Conservation (phyloP, 2,797 vertebrate genomes). For the Leucoraja ocellata region DNA sequence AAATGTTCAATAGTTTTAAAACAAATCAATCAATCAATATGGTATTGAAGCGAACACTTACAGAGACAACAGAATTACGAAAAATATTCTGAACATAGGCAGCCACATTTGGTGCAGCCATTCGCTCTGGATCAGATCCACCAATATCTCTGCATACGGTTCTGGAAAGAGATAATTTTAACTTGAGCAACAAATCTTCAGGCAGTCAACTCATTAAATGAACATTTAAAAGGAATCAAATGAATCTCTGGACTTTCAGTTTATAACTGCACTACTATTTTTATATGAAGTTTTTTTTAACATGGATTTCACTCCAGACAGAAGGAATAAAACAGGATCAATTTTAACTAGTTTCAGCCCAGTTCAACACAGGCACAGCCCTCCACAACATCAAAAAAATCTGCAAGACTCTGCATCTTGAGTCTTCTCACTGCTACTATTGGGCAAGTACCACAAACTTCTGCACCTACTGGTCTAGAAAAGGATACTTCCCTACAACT, state of each 20-base stretch:
- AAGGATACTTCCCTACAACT: too few species aligned
- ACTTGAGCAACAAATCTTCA: too few species aligned
- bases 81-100: conserved; percentile 62
- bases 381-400: too few species aligned
- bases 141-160: conserved; percentile 67
- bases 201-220: not conserved
- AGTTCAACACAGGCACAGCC: too few species aligned
- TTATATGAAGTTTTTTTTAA: not conserved
- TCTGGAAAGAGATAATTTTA: conserved; percentile 46
- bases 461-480: too few species aligned
- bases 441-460: too few species aligned
- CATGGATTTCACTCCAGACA: not conserved
- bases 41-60: conserved; percentile 41
- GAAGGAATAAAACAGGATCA: not conserved
- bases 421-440: too few species aligned
- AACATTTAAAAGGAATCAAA: not conserved
- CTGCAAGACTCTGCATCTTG: too few species aligned
- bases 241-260: not conserved
- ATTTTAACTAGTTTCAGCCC: not conserved
- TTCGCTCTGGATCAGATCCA: conserved; percentile 70
- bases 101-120: conserved; percentile 65
- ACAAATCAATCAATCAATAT: not conserved
- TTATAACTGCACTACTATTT: not conserved
- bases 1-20: not conserved
- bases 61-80: conserved; percentile 58